These are phyloP conservation scores for Apodemia duryi DNA, from an alignment of 2,888 invertebrate genomes.

Conservation along the genomic window DNA sequence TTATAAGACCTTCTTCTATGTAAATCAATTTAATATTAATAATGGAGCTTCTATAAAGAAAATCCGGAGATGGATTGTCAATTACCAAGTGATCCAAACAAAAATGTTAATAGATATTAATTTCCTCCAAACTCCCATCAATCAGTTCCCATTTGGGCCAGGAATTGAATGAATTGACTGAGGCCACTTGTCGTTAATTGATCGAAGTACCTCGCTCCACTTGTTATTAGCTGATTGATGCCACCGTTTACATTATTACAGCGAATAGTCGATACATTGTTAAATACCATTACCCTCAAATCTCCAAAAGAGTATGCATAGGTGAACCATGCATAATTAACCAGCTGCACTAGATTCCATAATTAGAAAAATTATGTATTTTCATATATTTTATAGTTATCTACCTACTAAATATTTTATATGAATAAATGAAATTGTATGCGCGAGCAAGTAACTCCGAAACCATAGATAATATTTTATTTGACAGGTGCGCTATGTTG, in stretches of 20 bases:
- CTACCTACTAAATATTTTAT: too few species aligned
- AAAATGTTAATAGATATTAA: constrained; percentile 17
- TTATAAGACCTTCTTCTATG: too few species aligned
- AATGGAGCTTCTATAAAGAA: neutral
- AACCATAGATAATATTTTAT: constrained; percentile 6
- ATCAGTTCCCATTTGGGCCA: constrained; percentile 39
- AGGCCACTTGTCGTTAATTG: constrained; percentile 40
- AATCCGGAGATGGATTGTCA: constrained; percentile 11
- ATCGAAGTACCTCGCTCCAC: constrained; percentile 25
- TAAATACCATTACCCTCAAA: neutral
- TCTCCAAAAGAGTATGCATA: too few species aligned
- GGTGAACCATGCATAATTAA: too few species aligned
- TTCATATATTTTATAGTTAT: too few species aligned
- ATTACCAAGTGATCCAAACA: constrained; percentile 7
- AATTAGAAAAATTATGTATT: too few species aligned
- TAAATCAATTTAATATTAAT: neutral
- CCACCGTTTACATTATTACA: neutral
- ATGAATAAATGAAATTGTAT: too few species aligned
- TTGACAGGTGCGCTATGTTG: too few species aligned
- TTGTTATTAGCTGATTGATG: constrained; percentile 19
- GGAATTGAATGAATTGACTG: constrained; percentile 40
- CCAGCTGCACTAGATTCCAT: too few species aligned
- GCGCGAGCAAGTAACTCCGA: neutral
- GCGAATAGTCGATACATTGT: neutral
- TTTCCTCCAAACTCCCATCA: constrained; percentile 31